Base-by-base conservation (phyloP, 1,140 invertebrate genomes). In the Lucilia sericata region DNA sequence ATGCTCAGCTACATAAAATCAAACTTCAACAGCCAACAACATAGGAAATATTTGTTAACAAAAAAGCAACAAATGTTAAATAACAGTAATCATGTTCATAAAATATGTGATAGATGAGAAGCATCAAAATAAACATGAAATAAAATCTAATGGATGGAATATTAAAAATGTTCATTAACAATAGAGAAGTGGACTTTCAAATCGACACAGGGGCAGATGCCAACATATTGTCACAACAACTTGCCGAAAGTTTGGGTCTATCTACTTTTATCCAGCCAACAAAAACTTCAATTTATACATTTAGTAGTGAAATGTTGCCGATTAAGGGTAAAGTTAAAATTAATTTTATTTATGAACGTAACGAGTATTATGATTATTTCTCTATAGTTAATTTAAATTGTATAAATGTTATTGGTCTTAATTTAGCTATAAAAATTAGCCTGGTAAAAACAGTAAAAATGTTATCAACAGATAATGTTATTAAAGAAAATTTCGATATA, bases 181-280 rank as follows among this genome's bases (percentile, higher is more conserved):
- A 76, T 78, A 74, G 78, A 0, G 75, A 82, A 12, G 49, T 87
- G 47, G 55, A 75, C 25, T 85, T 85, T 70, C 87, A 87, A 84
- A 55, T 87, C 25, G 85, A 87, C 65, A 85, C 85, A 2, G 85
- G 87, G 14, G 85, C 85, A n/a, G 74, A 85, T 60, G 83, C 84
- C 5, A 87, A 86, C 82, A 84, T 86, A 9, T 78, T 87, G 19
- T 83, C 87, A 74, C 83, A 85, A 49, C 78, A 85, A 70, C 60
- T 34, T 78, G 51, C 83, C 25, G 80, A 74, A 21, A 65, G 55
- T 12, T 76, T 70, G 10, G 75, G 80, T 13, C 17, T 51, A 51
- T 30, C 25, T 2, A 30, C 25, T 30, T 30, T 3, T 30, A 30
- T 30, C 25, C 25, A 51, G 49, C 14, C 14, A 51, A 51, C 14